Percentiles rank a stretch among this genome's conserved stretches.
Evolutionary conservation across 2,797 vertebrate species (phyloP).

Genomic region (Yasuhikotakia modesta): DNA sequence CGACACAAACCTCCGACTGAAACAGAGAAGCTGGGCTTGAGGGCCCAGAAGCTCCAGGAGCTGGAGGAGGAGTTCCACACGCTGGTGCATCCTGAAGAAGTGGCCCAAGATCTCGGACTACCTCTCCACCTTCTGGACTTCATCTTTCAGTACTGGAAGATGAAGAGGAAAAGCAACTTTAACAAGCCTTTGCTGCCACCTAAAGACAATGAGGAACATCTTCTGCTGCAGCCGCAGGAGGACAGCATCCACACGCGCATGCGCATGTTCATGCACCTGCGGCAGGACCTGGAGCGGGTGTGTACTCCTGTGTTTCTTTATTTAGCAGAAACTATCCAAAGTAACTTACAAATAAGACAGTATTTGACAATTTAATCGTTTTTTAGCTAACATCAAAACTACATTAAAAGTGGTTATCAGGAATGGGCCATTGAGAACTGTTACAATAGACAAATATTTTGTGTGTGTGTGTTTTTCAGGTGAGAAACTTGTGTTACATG

Average conservation of each 20-base stretch:
- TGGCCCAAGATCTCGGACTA: constrained; percentile 81
- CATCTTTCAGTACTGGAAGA: constrained; percentile 98
- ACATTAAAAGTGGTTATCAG: too few species aligned
- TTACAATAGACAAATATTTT: too few species aligned
- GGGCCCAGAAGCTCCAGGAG: constrained; percentile 93
- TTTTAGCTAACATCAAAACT: too few species aligned
- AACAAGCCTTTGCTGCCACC: constrained; percentile 95
- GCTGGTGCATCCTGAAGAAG: constrained; percentile 83
- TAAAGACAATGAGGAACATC: constrained; percentile 90
- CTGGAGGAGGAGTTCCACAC: constrained; percentile 95
- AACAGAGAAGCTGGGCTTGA: constrained; percentile 85
- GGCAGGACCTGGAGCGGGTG: constrained; percentile 97
- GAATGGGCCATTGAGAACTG: too few species aligned
- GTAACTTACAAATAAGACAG: too few species aligned
- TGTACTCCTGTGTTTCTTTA: too few species aligned
- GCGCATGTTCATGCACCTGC: constrained; percentile 99
- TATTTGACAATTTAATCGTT: too few species aligned
- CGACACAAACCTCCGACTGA: constrained; percentile 84
- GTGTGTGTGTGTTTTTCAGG: constrained; percentile 71
- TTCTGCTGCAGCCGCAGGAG: constrained; percentile 92
- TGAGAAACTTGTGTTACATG: constrained; percentile 99
- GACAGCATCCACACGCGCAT: constrained; percentile 98
- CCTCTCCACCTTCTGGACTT: constrained; percentile 84
- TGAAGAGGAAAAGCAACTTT: constrained; percentile 94
- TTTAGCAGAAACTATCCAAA: too few species aligned